Conservation (phyloP, 1,140 invertebrate species). For the Physella acuta region DNA sequence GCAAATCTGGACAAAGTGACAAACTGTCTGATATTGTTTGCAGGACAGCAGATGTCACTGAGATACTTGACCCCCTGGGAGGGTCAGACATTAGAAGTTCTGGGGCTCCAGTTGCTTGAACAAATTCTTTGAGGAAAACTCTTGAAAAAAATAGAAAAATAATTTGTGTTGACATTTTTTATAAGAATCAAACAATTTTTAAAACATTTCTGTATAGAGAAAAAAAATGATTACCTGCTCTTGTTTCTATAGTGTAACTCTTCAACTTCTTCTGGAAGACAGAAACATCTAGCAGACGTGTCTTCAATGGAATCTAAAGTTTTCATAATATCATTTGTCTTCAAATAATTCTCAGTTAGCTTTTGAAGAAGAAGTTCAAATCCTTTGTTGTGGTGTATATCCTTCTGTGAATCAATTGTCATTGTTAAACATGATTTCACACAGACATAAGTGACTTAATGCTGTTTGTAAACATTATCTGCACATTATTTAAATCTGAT, state of each 20-base stretch:
- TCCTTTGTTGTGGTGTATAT: constrained; percentile 20
- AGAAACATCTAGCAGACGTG: constrained; percentile 40
- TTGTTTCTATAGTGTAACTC: constrained; percentile 30
- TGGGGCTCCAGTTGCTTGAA: constrained; percentile 50
- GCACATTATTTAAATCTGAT: neutral
- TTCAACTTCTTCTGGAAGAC: constrained; percentile 41
- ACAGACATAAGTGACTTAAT: too few species aligned
- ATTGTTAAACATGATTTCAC: too few species aligned
- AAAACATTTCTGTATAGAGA: too few species aligned
- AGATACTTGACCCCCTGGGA: constrained; percentile 21
- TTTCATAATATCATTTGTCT: constrained; percentile 36
- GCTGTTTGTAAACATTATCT: too few species aligned
- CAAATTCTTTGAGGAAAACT: constrained; percentile 38
- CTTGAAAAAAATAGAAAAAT: neutral
- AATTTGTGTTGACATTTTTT: neutral
- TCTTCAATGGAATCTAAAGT: constrained; percentile 49
- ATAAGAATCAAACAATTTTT: too few species aligned
- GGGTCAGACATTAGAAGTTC: constrained; percentile 37
- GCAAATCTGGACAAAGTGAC: constrained; percentile 40
- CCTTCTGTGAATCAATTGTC: too few species aligned
- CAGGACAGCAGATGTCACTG: constrained; percentile 32
- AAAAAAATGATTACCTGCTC: constrained; percentile 53
- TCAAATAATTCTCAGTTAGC: constrained; percentile 31
- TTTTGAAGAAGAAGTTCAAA: constrained; percentile 34
- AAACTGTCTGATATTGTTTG: constrained; percentile 33